A percentile compares a stretch with the other conserved stretches of the same genome.
These are phyloP conservation scores for Drosophila truncata DNA, from an alignment of 1,140 invertebrate species.

Conservation along the genomic window DNA sequence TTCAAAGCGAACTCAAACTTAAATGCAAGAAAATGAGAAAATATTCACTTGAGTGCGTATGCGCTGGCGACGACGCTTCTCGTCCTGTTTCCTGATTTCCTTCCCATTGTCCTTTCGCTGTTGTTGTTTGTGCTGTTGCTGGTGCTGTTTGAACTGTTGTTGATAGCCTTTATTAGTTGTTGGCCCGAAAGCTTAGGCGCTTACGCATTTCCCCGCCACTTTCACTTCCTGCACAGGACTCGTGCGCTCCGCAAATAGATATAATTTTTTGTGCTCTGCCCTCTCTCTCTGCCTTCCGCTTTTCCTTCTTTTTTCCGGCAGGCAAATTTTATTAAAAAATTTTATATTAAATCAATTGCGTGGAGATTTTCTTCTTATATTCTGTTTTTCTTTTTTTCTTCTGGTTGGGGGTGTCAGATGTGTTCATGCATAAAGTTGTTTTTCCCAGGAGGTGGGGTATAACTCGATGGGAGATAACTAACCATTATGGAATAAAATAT, in stretches of 20 bases:
- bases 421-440: constrained; percentile 69
- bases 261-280: constrained; percentile 7
- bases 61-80: constrained; percentile 28
- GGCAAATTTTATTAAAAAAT: constrained; percentile 82
- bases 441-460: constrained; percentile 1
- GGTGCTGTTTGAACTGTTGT: constrained; percentile 80
- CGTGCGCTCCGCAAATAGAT: constrained; percentile 60
- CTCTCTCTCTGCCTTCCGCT: background rate
- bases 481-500: background rate
- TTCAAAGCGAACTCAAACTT: constrained; percentile 80
- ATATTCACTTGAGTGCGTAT: constrained; percentile 84
- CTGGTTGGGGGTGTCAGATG: constrained; percentile 64
- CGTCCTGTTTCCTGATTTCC: constrained; percentile 27
- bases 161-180: constrained; percentile 83
- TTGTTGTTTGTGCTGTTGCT: constrained; percentile 29
- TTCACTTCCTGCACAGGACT: constrained; percentile 39
- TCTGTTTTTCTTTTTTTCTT: background rate
- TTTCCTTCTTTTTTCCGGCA: constrained; percentile 49
- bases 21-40: constrained; percentile 85
- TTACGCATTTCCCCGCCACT: constrained; percentile 56
- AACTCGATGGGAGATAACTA: background rate
- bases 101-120: constrained; percentile 31
- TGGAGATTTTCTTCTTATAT: constrained; percentile 66
- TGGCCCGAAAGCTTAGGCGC: constrained; percentile 75
- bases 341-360: constrained; percentile 83